Base-by-base conservation (phyloP, 2,888 invertebrate genomes). In the Embidobia sp. region DNA sequence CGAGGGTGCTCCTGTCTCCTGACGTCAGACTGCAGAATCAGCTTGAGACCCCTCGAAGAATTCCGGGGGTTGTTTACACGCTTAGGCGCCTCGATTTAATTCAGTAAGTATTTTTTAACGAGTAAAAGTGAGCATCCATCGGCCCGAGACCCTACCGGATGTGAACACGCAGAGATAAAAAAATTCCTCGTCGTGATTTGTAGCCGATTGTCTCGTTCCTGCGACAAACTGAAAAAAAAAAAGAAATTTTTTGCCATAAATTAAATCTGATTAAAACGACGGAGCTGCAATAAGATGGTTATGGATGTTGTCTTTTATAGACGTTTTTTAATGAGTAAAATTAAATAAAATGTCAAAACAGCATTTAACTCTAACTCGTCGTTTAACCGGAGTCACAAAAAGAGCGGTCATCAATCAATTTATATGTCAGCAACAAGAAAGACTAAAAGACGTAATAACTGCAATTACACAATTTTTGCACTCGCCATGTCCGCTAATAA, bases 51-150 rank as follows among this genome's bases (percentile, higher is more conserved):
- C 81, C 81, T 79, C 77, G 35, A 67, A 75, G 69, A 77, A 69
- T 77, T 57, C 19, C 70, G 83, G 85, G 84, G 87, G 84, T 85
- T 88, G 88, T 88, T 88, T 88, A 87, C 88, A 88, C 82, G 84
- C 79, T 80, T 81, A 79, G 82, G 79, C 82, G 83, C 83, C 85
- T 85, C 88, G 85, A 88, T 89, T 89, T 88, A 87, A 87, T 89
- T 88, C 86, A 82, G 85, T 89, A 88, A 89, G 89, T 88, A 89
- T 89, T 89, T 89, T 88, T 87, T 88, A 88, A 88, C 87, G 86
- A 88, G 85, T 77, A 79, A 77, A 78, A 80, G 55, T 49, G 48
- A 48, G 13, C 48, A 19, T 11, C 44, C 46, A 70, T 33, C 61
- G 31, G 3, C 6, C 33, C 2, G 6, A 22, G 26, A 44, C 64